Evolutionary conservation across 2,888 invertebrate species (phyloP).

Genomic region (Lottia gigantea): DNA sequence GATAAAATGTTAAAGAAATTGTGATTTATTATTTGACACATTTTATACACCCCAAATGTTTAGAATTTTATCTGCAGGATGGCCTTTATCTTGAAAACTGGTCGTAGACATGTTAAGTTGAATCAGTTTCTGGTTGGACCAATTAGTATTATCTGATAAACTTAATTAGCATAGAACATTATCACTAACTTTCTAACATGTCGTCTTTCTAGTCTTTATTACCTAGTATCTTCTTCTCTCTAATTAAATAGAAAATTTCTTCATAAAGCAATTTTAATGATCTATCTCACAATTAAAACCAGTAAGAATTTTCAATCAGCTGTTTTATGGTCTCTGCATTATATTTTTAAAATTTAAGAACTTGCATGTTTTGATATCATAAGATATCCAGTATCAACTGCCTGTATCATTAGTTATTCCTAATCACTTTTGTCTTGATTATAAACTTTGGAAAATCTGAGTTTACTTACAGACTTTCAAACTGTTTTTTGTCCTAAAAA

Average conservation of each 20-base stretch:
- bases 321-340: too few relatives aligned
- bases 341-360: too few relatives aligned
- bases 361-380: too few relatives aligned
- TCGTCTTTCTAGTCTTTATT: background rate
- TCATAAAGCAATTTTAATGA: background rate
- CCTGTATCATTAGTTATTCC: too few relatives aligned
- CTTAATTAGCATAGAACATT: background rate
- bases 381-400: too few relatives aligned
- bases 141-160: slow-evolving; percentile 11
- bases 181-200: background rate
- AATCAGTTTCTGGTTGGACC: background rate
- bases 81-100: background rate
- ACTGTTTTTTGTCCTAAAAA: too few relatives aligned
- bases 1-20: too few relatives aligned
- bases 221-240: background rate
- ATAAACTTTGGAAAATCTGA: too few relatives aligned
- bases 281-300: background rate
- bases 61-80: background rate
- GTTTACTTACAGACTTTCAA: too few relatives aligned
- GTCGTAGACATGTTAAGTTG: slow-evolving; percentile 5
- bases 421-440: too few relatives aligned
- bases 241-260: background rate
- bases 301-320: too few relatives aligned
- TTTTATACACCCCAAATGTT: background rate
- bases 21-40: slow-evolving; percentile 6